A percentile compares a stretch with the other conserved stretches of the same genome.
Evolutionary conservation across 2,797 vertebrate species (phyloP).

Genomic region (Platyrinchus mystaceus): DNA sequence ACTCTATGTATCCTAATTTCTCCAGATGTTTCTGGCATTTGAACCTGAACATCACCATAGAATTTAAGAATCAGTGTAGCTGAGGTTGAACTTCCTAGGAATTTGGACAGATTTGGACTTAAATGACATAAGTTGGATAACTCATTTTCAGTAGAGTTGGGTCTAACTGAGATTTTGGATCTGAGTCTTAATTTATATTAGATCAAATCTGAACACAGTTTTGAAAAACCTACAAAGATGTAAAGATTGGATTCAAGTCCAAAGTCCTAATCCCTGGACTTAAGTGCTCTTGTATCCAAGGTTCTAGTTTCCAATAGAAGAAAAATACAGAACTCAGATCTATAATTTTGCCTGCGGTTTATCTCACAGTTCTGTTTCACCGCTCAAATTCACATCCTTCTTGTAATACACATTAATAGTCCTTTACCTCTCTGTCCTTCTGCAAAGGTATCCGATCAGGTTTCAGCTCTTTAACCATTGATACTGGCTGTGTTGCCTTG

Average conservation of each 20-base stretch:
- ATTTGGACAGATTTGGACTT: background rate
- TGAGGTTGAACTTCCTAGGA: background rate
- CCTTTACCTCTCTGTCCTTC: background rate
- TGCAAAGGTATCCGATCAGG: background rate
- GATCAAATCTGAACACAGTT: background rate
- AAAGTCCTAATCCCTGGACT: background rate
- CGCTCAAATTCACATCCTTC: background rate
- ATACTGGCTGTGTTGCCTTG: constrained; percentile 3
- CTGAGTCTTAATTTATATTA: background rate
- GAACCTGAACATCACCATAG: background rate
- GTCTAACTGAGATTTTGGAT: background rate
- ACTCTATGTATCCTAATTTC: background rate
- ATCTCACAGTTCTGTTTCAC: background rate
- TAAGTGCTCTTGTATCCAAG: background rate
- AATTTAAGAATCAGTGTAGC: background rate
- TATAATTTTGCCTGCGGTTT: background rate
- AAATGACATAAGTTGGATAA: background rate
- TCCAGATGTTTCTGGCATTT: background rate
- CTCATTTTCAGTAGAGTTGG: background rate
- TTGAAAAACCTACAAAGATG: background rate
- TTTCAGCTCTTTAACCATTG: constrained; percentile 33
- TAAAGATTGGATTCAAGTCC: background rate
- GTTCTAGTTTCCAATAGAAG: background rate
- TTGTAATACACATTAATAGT: background rate
- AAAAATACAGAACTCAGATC: background rate